Percentiles rank a stretch among this genome's conserved stretches.
Evolutionary conservation across 2,888 invertebrate species (phyloP).

Genomic region (Dasysyrphus albostriatus): DNA sequence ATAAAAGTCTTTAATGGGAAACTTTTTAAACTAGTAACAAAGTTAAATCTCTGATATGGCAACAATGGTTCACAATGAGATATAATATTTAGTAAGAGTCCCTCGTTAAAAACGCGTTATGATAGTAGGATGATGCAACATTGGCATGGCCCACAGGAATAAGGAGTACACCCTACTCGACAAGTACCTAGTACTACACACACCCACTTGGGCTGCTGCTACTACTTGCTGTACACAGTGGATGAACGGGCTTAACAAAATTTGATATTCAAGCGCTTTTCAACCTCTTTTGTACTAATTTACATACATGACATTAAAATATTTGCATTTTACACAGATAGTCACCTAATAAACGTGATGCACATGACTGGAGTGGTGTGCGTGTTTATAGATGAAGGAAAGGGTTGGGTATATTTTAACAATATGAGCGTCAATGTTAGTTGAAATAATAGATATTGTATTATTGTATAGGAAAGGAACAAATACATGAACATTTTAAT

Average conservation of each 20-base stretch:
- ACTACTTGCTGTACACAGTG: slow-evolving; percentile 12
- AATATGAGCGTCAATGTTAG: background rate
- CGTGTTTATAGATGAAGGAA: background rate
- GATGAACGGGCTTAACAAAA: slow-evolving; percentile 58
- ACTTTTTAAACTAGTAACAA: too few relatives aligned
- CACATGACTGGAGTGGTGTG: slow-evolving; percentile 54
- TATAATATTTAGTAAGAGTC: slow-evolving; percentile 12
- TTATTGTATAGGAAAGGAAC: too few relatives aligned
- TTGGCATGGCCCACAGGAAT: background rate
- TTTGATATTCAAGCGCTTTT: slow-evolving; percentile 68
- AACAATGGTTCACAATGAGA: background rate
- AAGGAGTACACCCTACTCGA: slow-evolving; percentile 42
- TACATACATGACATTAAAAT: slow-evolving; percentile 71
- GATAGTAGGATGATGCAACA: slow-evolving; percentile 4
- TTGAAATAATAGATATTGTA: too few relatives aligned
- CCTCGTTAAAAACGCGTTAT: slow-evolving; percentile 42
- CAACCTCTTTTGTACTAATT: slow-evolving; percentile 51
- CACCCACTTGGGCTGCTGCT: background rate
- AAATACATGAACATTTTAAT: too few relatives aligned
- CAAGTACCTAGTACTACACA: slow-evolving; percentile 22
- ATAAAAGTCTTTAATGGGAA: too few relatives aligned
- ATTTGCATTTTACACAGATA: slow-evolving; percentile 70
- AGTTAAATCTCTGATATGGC: background rate
- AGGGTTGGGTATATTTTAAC: background rate
- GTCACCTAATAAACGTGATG: slow-evolving; percentile 72